These are phyloP conservation scores for Microcebus tavaratra DNA, from an alignment of 2,113 vertebrate species.

Conservation along the genomic window DNA sequence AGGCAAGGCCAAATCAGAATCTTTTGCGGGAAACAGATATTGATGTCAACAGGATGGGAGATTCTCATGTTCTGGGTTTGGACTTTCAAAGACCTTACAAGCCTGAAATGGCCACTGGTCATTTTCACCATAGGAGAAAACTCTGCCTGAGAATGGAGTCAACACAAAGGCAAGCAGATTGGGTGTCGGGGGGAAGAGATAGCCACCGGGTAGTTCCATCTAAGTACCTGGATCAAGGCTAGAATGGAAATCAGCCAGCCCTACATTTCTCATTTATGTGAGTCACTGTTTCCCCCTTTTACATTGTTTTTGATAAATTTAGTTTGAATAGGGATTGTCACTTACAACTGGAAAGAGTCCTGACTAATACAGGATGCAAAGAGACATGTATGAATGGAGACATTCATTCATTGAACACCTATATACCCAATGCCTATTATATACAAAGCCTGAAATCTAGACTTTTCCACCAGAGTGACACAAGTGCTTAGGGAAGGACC, in stretches of 20 bases:
- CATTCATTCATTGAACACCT: neutral
- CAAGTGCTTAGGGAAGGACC: neutral
- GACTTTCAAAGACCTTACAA: neutral
- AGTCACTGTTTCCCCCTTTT: neutral
- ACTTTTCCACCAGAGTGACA: neutral
- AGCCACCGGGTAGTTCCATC: neutral
- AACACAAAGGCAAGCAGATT: neutral
- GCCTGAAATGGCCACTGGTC: neutral
- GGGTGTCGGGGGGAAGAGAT: neutral
- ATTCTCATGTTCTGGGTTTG: neutral
- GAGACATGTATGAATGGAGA: neutral
- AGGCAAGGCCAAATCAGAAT: neutral
- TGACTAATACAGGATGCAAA: neutral
- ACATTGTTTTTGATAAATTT: neutral
- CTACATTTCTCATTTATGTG: neutral
- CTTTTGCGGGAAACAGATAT: neutral
- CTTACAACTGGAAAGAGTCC: neutral
- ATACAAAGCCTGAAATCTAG: neutral
- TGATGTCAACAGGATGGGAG: neutral
- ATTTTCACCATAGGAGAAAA: neutral
- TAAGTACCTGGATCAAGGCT: neutral
- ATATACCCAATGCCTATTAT: neutral
- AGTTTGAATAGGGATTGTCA: neutral
- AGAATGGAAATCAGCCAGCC: neutral
- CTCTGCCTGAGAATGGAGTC: neutral